Conservation (phyloP, 2,113 vertebrate genomes). For the Cygnus buccinator region DNA sequence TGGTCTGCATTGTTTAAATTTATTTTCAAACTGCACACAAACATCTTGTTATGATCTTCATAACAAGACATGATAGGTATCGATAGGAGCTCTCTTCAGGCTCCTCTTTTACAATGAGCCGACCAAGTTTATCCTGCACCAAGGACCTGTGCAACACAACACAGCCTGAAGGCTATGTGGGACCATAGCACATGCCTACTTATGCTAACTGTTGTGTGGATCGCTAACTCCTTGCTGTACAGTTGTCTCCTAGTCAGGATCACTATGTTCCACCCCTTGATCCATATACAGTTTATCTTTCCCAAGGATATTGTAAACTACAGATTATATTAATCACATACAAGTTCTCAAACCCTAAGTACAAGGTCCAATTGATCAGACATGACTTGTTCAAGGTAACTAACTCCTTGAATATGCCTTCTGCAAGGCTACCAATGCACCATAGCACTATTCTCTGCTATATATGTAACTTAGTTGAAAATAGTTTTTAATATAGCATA, state of each 20-base stretch:
- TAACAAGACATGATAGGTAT: background rate
- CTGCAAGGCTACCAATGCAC: background rate
- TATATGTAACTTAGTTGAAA: no score
- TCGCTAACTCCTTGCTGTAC: background rate
- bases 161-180: background rate
- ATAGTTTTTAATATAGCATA: background rate
- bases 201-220: background rate
- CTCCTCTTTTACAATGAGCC: fast-evolving
- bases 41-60: background rate
- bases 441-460: background rate
- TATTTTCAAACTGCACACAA: background rate
- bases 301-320: background rate
- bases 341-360: background rate
- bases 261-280: background rate
- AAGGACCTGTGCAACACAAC: background rate
- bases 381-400: background rate
- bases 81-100: background rate
- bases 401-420: background rate
- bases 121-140: background rate
- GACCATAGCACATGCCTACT: fast-evolving
- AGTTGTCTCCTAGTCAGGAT: background rate
- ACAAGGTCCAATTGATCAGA: background rate
- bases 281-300: background rate
- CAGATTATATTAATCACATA: background rate
- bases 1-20: background rate